Conservation (phyloP, 2,888 invertebrate species). For the Andricus quercusramuli region DNA sequence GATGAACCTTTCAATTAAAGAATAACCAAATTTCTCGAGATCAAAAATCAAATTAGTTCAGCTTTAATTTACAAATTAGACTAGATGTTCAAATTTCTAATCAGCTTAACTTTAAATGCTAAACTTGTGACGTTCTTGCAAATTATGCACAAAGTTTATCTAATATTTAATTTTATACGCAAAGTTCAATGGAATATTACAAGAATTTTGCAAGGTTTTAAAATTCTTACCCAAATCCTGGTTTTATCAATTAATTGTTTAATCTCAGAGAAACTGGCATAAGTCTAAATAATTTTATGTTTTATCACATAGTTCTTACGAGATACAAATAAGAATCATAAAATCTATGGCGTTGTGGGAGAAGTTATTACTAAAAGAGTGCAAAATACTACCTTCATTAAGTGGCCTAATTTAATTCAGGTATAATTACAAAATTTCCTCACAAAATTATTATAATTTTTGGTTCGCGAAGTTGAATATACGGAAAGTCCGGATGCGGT, state of each 20-base stretch:
- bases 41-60: not conserved
- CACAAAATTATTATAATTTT: not conserved
- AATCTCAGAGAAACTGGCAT: too few species aligned
- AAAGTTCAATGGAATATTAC: not conserved
- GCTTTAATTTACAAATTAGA: conserved; percentile 1
- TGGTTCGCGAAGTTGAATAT: not conserved
- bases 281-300: not conserved
- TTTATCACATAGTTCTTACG: not conserved
- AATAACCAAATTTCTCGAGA: too few species aligned
- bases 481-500: not conserved
- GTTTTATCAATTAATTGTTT: too few species aligned
- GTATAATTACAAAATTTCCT: not conserved
- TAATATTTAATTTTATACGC: not conserved
- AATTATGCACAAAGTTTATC: not conserved
- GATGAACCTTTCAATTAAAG: not conserved
- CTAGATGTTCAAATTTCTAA: too few species aligned
- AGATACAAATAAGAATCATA: not conserved
- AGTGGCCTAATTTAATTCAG: not conserved
- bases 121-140: too few species aligned
- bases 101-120: too few species aligned
- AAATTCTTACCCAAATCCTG: too few species aligned
- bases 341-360: not conserved
- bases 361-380: not conserved
- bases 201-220: too few species aligned
- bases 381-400: not conserved